Evolutionary conservation across 1,140 invertebrate genomes (phyloP).

Genomic region (Popillia japonica): DNA sequence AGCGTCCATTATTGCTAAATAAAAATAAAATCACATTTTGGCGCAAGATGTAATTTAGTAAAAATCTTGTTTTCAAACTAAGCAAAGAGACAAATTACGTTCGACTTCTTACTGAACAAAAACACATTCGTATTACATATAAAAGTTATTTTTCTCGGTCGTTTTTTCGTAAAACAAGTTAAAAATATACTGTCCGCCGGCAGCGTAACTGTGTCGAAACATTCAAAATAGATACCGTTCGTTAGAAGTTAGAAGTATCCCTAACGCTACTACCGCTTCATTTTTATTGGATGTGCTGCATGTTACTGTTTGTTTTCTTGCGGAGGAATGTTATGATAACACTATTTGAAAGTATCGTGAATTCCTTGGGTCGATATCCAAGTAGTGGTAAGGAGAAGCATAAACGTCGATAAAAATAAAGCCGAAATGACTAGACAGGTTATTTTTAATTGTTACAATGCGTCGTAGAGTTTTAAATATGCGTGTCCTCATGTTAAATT

Average conservation of each 20-base stretch:
- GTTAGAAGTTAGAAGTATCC: background rate
- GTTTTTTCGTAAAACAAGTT: background rate
- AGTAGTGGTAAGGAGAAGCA: background rate
- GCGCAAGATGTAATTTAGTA: no score
- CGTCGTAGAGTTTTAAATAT: background rate
- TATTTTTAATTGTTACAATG: constrained; percentile 8
- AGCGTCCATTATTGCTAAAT: no score
- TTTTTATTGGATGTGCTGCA: background rate
- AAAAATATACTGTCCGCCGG: background rate
- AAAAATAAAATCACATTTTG: no score
- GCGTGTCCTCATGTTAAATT: background rate
- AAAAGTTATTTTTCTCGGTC: background rate
- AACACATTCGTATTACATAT: background rate
- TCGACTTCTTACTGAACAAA: no score
- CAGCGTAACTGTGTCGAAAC: background rate
- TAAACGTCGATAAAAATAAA: background rate
- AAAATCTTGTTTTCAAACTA: no score
- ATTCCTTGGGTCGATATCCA: background rate
- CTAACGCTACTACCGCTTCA: background rate
- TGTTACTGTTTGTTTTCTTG: background rate
- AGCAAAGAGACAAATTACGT: no score
- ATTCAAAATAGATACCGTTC: background rate
- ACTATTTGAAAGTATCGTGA: background rate
- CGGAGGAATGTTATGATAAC: background rate
- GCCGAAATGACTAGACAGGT: background rate